Base-by-base conservation (phyloP, 2,113 vertebrate genomes). In the Poeciliopsis occidentalis region DNA sequence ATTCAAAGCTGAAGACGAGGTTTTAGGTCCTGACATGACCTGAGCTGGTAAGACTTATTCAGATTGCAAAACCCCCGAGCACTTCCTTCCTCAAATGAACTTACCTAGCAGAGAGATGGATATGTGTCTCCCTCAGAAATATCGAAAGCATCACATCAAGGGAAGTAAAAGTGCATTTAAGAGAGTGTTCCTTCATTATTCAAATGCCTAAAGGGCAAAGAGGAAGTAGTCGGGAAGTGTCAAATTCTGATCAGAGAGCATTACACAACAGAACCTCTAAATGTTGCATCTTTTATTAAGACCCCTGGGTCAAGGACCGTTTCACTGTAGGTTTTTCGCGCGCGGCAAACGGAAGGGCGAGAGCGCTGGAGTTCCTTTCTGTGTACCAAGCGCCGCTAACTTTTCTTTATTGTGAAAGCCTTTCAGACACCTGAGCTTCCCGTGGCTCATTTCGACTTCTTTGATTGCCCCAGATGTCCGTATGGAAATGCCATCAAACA, bases 231-330 rank as follows among this genome's bases (percentile, higher is more conserved):
- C 32, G 39, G 30, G 54, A 87, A 83, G 61, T 86, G 82, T 87
- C 86, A 87, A 76, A 69, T 83, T 84, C 78, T 82, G 84, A 90
- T 88, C 79, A 88, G 91, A 89, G 86, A 79, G 87, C 80, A 85
- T 89, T 79, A 85, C 78, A 65, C 71, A 88, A 83, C 26, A 70
- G 73, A 30, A 78, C 54, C 61, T 67, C 32, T 83, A 84, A n/a
- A n/a, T n/a, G n/a, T n/a, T n/a, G n/a, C n/a, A n/a, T n/a, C n/a
- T n/a, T n/a, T n/a, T n/a, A n/a, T n/a, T n/a, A n/a, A n/a, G n/a
- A n/a, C n/a, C n/a, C n/a, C n/a, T n/a, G n/a, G n/a, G n/a, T n/a
- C n/a, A n/a, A n/a, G n/a, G n/a, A n/a, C n/a, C n/a, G n/a, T n/a
- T n/a, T n/a, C n/a, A n/a, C n/a, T n/a, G n/a, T n/a, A n/a, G n/a